Evolutionary conservation across 2,888 invertebrate species (phyloP), one percentile per base, ranked within the genome.

Genomic region (Drosophila nigricruria): DNA sequence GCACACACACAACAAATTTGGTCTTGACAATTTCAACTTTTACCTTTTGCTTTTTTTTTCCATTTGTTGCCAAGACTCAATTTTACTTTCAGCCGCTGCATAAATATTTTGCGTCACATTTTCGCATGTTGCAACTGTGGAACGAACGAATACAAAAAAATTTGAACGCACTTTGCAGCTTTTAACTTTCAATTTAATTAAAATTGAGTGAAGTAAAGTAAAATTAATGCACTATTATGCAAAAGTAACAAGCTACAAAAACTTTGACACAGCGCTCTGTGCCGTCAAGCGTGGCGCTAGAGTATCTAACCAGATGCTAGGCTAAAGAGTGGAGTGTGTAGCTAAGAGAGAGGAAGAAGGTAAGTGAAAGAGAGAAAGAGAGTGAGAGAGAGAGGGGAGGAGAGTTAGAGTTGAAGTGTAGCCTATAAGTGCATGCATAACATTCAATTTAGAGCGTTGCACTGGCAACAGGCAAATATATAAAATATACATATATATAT

Each of bases 181-280:
- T 75, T 75, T 77, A 76, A 81, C 82, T 87, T 83, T 78, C 77
- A 89, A 78, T 84, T 90, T 78, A 89, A 78, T 79, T 87, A 77
- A 90, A 89, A 84, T 76, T 83, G 83, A 70, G 77, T 62, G 56
- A 70, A 56, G 59, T 71, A 73, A 70, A 77, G 74, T 74, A 70
- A 84, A 89, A 85, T 82, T 88, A 81, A 79, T 78, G 65, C 63
- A 53, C 74, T 64, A 78, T 78, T 79, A 79, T 79, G 81, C 66
- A 71, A 78, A 69, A 67, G 68, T 66, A 71, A 61, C 73, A 67
- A 68, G 73, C 68, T 43, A 34, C 52, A 42, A 64, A 64, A 74
- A 73, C 68, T 81, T 80, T 76, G 68, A 62, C 64, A n/a, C 65
- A 36, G 45, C 20, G 34, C 52, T n/a, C 23, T 16, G 72, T 32